A percentile compares a stretch with the other conserved stretches of the same genome.
phyloP scores from a whole-genome alignment of 2,113 vertebrate genomes.

The Mus spicilegus region DNA sequence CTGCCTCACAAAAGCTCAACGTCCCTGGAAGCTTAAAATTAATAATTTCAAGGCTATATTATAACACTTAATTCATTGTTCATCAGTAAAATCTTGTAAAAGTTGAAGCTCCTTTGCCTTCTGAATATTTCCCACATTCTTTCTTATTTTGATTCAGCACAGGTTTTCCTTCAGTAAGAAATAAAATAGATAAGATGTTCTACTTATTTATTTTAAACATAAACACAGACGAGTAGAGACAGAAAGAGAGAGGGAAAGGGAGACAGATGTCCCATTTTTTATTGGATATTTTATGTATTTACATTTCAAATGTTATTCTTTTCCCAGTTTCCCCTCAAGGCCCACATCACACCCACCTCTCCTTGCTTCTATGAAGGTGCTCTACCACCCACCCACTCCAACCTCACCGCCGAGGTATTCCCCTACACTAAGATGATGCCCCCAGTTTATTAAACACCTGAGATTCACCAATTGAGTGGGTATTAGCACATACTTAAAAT shows the following conservation, averaged over 20 bases:
- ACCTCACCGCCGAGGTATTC: too few species aligned
- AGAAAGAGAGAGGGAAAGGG: background rate
- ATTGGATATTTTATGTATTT: too few species aligned
- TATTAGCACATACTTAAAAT: background rate
- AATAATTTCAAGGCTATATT: background rate
- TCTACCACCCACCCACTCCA: too few species aligned
- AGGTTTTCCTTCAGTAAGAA: background rate
- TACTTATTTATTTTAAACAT: background rate
- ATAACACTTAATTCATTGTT: background rate
- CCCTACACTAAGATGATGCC: background rate
- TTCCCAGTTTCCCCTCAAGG: too few species aligned
- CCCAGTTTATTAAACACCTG: background rate
- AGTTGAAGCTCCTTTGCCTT: background rate
- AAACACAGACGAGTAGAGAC: rapidly evolving
- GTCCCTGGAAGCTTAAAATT: background rate
- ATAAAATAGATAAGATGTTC: background rate
- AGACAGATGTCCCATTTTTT: too few species aligned
- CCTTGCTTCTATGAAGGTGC: too few species aligned
- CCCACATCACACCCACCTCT: too few species aligned
- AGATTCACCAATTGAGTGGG: background rate
- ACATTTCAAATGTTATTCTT: too few species aligned
- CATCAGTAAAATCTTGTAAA: background rate
- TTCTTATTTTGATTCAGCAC: background rate
- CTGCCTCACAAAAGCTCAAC: background rate
- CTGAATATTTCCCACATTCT: background rate